These are phyloP conservation scores for Virgularia gustaviana DNA, from an alignment of 92 coral and sea anemone species.

Conservation along the genomic window DNA sequence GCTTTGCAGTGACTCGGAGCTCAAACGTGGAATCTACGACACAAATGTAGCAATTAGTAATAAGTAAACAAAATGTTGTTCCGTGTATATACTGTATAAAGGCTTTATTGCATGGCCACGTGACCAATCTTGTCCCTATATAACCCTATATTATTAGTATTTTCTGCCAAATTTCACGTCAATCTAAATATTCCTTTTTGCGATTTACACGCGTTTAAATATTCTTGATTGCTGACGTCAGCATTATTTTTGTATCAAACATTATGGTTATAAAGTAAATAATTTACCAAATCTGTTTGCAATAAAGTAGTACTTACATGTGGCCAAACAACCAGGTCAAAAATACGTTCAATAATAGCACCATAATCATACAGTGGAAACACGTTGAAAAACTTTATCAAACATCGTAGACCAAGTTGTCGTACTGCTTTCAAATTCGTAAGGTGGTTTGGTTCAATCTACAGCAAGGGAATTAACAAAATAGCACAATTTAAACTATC, in stretches of 20 bases:
- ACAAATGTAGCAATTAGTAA: not conserved
- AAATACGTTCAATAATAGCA: slow-evolving; percentile 59
- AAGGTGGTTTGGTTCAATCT: slow-evolving; percentile 65
- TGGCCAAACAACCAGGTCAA: slow-evolving; percentile 83
- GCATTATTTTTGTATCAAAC: too few relatives aligned
- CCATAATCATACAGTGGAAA: slow-evolving; percentile 63
- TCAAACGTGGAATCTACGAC: slow-evolving; percentile 69
- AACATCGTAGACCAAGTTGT: slow-evolving; percentile 75
- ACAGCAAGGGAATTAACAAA: not conserved
- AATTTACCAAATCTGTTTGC: too few relatives aligned
- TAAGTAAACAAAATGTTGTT: not conserved
- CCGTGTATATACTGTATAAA: not conserved
- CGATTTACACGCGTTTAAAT: not conserved
- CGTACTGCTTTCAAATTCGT: slow-evolving; percentile 76
- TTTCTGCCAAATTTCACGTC: too few relatives aligned
- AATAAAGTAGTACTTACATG: slow-evolving; percentile 62
- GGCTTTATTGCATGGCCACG: not conserved
- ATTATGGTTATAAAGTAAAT: too few relatives aligned
- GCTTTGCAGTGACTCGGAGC: slow-evolving; percentile 73
- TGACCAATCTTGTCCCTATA: too few relatives aligned
- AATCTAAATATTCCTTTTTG: not conserved
- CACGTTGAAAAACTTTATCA: slow-evolving; percentile 73
- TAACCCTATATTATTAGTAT: too few relatives aligned
- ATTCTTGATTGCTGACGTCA: too few relatives aligned
- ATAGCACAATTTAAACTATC: too few relatives aligned